Conservation (phyloP, 1,140 invertebrate genomes). For the Popillia japonica region DNA sequence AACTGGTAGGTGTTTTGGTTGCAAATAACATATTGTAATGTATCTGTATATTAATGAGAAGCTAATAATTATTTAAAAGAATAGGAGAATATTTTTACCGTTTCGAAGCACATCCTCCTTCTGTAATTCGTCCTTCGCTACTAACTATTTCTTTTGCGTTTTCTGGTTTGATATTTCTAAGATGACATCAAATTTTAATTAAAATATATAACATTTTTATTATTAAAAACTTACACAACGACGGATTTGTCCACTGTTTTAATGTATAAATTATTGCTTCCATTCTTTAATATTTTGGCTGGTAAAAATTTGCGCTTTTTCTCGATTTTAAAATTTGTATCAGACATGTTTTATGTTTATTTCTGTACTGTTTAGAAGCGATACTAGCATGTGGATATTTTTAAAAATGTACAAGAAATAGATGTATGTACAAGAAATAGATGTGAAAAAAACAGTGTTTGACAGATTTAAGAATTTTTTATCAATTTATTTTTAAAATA, state of each 20-base stretch:
- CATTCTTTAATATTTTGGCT: not conserved
- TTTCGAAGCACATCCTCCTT: constrained; percentile 38
- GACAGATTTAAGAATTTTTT: too few relatives aligned
- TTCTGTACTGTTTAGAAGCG: too few relatives aligned
- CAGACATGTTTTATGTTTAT: too few relatives aligned
- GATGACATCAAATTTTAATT: too few relatives aligned
- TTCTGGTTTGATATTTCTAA: not conserved
- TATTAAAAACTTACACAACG: not conserved
- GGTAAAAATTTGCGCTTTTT: not conserved
- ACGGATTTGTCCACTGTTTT: not conserved
- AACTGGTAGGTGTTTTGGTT: constrained; percentile 41
- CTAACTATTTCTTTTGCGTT: too few relatives aligned
- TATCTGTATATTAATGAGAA: constrained; percentile 40
- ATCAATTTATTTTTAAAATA: too few relatives aligned
- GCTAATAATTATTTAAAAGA: constrained; percentile 31
- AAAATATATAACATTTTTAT: too few relatives aligned
- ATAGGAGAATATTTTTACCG: too few relatives aligned
- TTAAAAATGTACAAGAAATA: too few relatives aligned
- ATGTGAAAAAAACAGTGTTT: too few relatives aligned
- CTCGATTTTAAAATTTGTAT: not conserved
- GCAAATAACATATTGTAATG: constrained; percentile 13
- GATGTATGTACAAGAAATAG: too few relatives aligned
- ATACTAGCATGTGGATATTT: too few relatives aligned
- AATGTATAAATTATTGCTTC: not conserved
- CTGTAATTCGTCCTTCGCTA: constrained; percentile 36